These are phyloP conservation scores for silkworm (Bombyx mori) DNA, from an alignment of 1,140 invertebrate genomes.

Conservation along the genomic window ASM3026992v2 NC_085131.1:9761501-9762000, in stretches of 20 bases:
- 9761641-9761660: conserved; percentile 48
- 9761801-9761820: neutral
- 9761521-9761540: neutral
- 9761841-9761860: too few species aligned
- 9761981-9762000: too few species aligned
- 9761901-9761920: too few species aligned
- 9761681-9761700: conserved; percentile 59
- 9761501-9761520: conserved; percentile 23
- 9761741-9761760: conserved; percentile 33
- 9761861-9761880: too few species aligned
- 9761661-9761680: conserved; percentile 54
- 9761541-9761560: neutral
- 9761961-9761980: too few species aligned
- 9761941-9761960: too few species aligned
- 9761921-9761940: too few species aligned
- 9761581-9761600: neutral
- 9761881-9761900: too few species aligned
- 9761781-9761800: neutral
- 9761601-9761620: conserved; percentile 53
- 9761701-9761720: conserved; percentile 45
- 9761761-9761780: conserved; percentile 48
- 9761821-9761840: too few species aligned
- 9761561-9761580: neutral
- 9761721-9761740: conserved; percentile 47
- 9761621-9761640: conserved; percentile 50